phyloP scores from a whole-genome alignment of 2,888 invertebrate species.

The Chorisops tibialis region DNA sequence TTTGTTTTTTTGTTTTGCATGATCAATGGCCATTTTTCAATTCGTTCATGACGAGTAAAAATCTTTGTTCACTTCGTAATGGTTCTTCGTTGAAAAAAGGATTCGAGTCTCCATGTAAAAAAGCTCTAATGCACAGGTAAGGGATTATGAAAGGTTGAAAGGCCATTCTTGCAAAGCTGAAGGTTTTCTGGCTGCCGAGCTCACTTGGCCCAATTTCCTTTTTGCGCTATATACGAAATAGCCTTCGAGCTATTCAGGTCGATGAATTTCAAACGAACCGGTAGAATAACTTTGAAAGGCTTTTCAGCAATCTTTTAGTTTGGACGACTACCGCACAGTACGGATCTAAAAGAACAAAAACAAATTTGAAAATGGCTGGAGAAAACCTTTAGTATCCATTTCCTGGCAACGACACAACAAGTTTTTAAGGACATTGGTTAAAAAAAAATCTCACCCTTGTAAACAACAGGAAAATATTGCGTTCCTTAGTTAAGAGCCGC shows the following conservation, averaged over 20 bases:
- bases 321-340: constrained; percentile 1
- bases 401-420: too few species aligned
- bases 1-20: background rate
- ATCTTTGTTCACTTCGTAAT: constrained; percentile 21
- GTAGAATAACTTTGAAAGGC: constrained; percentile 17
- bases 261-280: constrained; percentile 20
- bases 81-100: background rate
- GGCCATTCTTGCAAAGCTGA: constrained; percentile 5
- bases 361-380: too few species aligned
- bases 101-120: background rate
- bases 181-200: background rate
- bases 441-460: too few species aligned
- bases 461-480: too few species aligned
- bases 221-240: background rate
- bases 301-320: constrained; percentile 18
- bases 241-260: constrained; percentile 21
- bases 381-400: too few species aligned
- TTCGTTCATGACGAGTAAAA: constrained; percentile 10
- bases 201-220: constrained; percentile 15
- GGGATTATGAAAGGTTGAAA: constrained; percentile 17
- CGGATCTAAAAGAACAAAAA: too few species aligned
- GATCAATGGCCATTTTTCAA: background rate
- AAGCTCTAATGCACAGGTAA: constrained; percentile 18
- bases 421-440: too few species aligned
- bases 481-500: too few species aligned